Conservation (phyloP, 2,888 invertebrate genomes). For the Cactoblastis cactorum region DNA sequence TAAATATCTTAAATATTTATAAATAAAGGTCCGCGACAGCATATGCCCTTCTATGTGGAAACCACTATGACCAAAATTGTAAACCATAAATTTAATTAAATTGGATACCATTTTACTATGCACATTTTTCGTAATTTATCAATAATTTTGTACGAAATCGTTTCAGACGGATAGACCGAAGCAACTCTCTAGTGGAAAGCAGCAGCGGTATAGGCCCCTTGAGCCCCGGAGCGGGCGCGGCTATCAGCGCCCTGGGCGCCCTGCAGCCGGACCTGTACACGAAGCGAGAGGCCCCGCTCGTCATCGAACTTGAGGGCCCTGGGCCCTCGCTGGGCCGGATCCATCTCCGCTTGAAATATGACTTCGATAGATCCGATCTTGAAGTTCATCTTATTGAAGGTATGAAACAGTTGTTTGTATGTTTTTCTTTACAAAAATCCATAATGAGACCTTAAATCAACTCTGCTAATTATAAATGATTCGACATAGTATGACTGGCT, state of each 20-base stretch:
- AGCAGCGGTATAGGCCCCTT: slow-evolving; percentile 65
- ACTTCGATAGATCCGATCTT: slow-evolving; percentile 93
- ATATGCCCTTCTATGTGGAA: no score
- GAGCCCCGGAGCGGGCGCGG: slow-evolving; percentile 61
- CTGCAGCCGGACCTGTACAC: slow-evolving; percentile 93
- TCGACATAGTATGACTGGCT: no score
- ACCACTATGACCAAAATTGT: no score
- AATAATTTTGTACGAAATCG: no score
- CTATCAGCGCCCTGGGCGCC: slow-evolving; percentile 83
- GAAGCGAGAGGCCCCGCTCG: slow-evolving; percentile 87
- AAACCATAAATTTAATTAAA: no score
- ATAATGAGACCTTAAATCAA: no score
- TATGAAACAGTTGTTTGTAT: slow-evolving; percentile 39
- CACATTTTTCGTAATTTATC: no score
- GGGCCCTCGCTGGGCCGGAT: slow-evolving; percentile 88
- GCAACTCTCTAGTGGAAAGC: slow-evolving; percentile 73
- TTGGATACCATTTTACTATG: no score
- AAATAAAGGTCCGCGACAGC: no score
- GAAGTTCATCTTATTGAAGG: slow-evolving; percentile 96
- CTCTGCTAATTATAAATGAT: no score
- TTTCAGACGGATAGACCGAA: slow-evolving; percentile 72
- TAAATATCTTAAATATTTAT: no score
- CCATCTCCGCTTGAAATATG: slow-evolving; percentile 91
- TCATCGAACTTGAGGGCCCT: slow-evolving; percentile 81
- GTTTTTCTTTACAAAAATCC: no score